phyloP scores from a whole-genome alignment of 2,113 vertebrate genomes.

The Myiozetetes cayanensis region DNA sequence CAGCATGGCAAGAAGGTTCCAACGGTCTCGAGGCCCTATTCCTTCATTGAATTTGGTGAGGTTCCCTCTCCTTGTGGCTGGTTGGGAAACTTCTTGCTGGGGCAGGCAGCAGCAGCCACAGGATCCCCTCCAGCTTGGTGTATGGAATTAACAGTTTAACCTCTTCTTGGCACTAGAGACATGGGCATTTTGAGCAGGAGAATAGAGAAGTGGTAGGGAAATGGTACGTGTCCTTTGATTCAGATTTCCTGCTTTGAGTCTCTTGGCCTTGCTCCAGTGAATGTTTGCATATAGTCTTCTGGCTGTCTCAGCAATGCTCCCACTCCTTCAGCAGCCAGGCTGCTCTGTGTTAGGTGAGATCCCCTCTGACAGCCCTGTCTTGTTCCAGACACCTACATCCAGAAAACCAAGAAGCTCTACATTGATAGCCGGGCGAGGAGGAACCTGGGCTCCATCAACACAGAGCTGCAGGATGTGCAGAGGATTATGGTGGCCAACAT shows the following conservation, averaged over 20 bases:
- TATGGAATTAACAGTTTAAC: not conserved
- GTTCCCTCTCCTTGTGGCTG: not conserved
- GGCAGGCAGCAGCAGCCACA: not conserved
- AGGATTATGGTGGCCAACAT: slow-evolving; percentile 99
- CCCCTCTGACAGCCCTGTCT: not conserved
- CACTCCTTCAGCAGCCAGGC: not conserved
- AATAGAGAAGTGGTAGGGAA: not conserved
- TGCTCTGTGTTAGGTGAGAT: not conserved
- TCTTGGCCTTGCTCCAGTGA: not conserved
- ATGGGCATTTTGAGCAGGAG: not conserved
- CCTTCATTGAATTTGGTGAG: slow-evolving; percentile 99
- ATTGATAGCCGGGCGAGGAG: slow-evolving; percentile 94
- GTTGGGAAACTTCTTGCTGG: not conserved
- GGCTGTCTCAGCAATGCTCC: not conserved
- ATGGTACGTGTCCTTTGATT: not conserved
- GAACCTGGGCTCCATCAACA: slow-evolving; percentile 97
- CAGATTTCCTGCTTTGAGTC: not conserved
- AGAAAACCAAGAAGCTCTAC: slow-evolving; percentile 98
- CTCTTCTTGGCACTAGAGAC: not conserved
- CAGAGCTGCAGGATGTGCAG: slow-evolving; percentile 96
- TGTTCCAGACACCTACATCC: slow-evolving; percentile 93
- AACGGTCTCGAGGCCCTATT: slow-evolving; percentile 94
- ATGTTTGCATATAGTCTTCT: not conserved
- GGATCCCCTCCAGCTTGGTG: not conserved
- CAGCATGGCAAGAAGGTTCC: slow-evolving; percentile 96